These are phyloP conservation scores for Morpho achilles DNA, from an alignment of 2,888 invertebrate genomes.

Conservation along the genomic window DNA sequence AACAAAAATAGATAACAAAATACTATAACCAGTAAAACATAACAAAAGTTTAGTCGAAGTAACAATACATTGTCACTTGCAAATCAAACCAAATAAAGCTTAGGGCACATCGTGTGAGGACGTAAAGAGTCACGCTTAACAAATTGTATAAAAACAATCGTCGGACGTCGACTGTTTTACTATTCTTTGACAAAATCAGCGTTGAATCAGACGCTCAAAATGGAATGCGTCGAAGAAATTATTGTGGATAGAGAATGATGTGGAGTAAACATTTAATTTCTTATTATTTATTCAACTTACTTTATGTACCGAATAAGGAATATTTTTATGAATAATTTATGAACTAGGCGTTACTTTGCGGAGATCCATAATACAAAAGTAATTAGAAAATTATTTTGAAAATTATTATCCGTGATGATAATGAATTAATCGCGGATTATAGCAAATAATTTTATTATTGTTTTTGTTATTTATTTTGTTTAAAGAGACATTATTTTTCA, in stretches of 20 bases:
- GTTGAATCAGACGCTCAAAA: constrained; percentile 71
- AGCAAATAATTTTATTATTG: too few relatives aligned
- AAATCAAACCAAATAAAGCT: constrained; percentile 69
- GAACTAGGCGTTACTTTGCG: too few relatives aligned
- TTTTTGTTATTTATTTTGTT: too few relatives aligned
- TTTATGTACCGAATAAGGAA: too few relatives aligned
- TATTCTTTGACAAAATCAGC: constrained; percentile 73
- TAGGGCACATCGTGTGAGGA: constrained; percentile 45
- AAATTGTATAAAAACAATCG: constrained; percentile 77
- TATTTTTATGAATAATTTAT: too few relatives aligned
- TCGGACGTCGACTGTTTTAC: constrained; percentile 65
- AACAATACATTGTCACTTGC: constrained; percentile 68
- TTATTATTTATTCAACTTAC: too few relatives aligned
- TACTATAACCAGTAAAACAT: constrained; percentile 49
- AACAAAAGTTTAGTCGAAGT: constrained; percentile 43
- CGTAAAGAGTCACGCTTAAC: constrained; percentile 51
- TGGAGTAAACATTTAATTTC: constrained; percentile 31
- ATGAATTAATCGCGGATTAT: too few relatives aligned
- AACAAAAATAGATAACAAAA: constrained; percentile 49
- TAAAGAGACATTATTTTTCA: too few relatives aligned
- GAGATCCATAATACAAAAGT: too few relatives aligned
- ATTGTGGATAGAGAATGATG: constrained; percentile 32
- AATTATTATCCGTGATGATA: too few relatives aligned
- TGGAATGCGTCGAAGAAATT: constrained; percentile 56
- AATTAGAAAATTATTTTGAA: too few relatives aligned